Evolutionary conservation across 2,888 invertebrate genomes (phyloP), one percentile per base, ranked within the genome.

Genomic region (Lasioglossum marginatum): DNA sequence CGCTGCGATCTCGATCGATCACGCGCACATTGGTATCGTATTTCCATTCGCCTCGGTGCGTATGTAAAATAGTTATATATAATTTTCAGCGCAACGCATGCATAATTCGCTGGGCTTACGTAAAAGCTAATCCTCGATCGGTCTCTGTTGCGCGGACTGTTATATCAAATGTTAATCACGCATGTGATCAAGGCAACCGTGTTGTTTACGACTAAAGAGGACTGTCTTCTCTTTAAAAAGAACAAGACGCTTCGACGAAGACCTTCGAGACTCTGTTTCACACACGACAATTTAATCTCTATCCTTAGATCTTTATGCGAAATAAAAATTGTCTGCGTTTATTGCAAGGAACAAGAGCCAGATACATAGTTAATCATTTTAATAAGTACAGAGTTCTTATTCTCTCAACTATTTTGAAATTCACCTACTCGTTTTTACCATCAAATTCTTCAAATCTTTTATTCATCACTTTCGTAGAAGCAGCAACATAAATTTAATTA

Each of bases 101-200:
- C 84, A 82, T 84, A 82, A 78, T 84, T 78, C 70, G 40, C 63
- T 19, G 68, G 45, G 57, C 71, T 84, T 82, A 78, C 82, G 74
- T 82, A 82, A 84, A 84, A 14, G 74, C 74, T 74, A 78, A 84
- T 77, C 74, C 70, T 40, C 77, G 34, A 74, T 34, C 76, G 79
- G 16, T 37, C 57, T 48, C 43, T 16, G 43, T 34, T 63, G 27
- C 52, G 1, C 37, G 52, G 31, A 43, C 73, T 52, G 83, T 75
- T 84, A 74, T 70, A 77, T n/a, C 73, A 74, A 68, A 37, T 52
- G 73, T 34, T 74, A 77, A 84, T 77, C 73, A 66, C 66, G 48
- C 82, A 40, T 60, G 71, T 23, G 63, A 66, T 23, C 45, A 52
- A 57, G 40, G 40, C 76, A n/a, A 66, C 19, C 27, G 31, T 37